Conservation (phyloP, 2,797 vertebrate species). For the Pseudochirops corinnae region DNA sequence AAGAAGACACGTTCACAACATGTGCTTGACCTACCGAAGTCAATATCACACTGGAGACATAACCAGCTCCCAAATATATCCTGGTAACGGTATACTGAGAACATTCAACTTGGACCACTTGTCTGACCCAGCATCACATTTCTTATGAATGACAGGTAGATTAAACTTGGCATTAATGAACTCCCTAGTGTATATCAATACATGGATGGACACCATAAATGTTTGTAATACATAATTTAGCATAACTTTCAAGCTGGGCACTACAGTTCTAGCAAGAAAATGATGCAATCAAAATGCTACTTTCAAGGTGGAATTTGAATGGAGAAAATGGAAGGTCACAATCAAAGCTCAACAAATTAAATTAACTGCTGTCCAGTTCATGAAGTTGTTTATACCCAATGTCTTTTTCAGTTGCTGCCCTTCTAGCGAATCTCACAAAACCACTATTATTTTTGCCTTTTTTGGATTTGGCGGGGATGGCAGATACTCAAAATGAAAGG, state of each 20-base stretch:
- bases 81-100: not conserved
- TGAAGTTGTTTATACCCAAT: not conserved
- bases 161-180: not conserved
- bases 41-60: not conserved
- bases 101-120: not conserved
- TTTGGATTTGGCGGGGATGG: not conserved
- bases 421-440: constrained; percentile 1
- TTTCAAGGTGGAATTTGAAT: not conserved
- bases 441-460: not conserved
- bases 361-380: constrained; percentile 29
- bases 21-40: not conserved
- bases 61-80: not conserved
- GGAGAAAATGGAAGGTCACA: not conserved
- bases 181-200: not conserved
- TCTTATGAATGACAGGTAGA: not conserved
- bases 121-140: not conserved
- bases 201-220: not conserved
- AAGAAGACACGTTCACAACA: not conserved
- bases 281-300: not conserved
- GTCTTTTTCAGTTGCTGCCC: not conserved
- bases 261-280: not conserved
- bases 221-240: not conserved
- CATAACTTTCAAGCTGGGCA: not conserved
- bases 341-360: not conserved
- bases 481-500: not conserved